A percentile compares a stretch with the other conserved stretches of the same genome.
Conservation (phyloP, 53 echinoderm and acorn worm genomes). For the Holothuria leucospilota region DNA sequence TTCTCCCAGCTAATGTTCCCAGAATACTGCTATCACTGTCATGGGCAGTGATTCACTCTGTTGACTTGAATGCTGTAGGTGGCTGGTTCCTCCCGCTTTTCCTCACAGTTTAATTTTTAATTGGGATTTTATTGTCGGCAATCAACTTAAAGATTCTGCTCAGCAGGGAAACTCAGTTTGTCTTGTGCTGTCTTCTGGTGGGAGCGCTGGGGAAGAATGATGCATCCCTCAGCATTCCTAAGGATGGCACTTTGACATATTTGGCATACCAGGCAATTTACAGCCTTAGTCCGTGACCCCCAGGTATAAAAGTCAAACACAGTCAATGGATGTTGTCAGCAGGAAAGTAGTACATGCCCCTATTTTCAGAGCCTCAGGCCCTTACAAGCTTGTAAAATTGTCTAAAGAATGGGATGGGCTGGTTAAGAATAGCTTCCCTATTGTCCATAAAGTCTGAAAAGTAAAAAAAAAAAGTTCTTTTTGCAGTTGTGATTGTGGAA, state of each 20-base stretch:
- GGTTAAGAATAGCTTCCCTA: too few relatives aligned
- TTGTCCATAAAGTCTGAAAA: too few relatives aligned
- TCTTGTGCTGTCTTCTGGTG: conserved; percentile 23
- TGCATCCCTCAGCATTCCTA: conserved; percentile 23
- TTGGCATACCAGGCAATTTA: conserved; percentile 38
- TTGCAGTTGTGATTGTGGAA: too few relatives aligned
- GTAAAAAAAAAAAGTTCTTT: too few relatives aligned
- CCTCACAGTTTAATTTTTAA: conserved; percentile 45
- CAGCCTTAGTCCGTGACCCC: not conserved
- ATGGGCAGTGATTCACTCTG: conserved; percentile 17
- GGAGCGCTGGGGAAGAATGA: conserved; percentile 19
- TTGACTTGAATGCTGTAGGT: conserved; percentile 20
- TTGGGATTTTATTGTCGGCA: conserved; percentile 48
- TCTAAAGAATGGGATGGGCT: too few relatives aligned
- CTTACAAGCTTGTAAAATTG: too few relatives aligned
- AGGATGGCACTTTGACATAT: not conserved
- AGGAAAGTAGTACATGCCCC: too few relatives aligned
- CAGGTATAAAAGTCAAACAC: too few relatives aligned
- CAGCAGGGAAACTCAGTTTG: conserved; percentile 26
- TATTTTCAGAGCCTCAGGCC: too few relatives aligned
- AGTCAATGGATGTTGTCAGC: too few relatives aligned
- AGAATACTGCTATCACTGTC: conserved; percentile 34
- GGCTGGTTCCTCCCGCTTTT: not conserved
- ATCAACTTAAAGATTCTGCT: conserved; percentile 36
- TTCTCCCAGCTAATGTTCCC: too few relatives aligned